Evolutionary conservation across 2,113 vertebrate species (phyloP), one percentile per base, ranked within the genome.

Genomic region (Dasypus novemcinctus): DNA sequence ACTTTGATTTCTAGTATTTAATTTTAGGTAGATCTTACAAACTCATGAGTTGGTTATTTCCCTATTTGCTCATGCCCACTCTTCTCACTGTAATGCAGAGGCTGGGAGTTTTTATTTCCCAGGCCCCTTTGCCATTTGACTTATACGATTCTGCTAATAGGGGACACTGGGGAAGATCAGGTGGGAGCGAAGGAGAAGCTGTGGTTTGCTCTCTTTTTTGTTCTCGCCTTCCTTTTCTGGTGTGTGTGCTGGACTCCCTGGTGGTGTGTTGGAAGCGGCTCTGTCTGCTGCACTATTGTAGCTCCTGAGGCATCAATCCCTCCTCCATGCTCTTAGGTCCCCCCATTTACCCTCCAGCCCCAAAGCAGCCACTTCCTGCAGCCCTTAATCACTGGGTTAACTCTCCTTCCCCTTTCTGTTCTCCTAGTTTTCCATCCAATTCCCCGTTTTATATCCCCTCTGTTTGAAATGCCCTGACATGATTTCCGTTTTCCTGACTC

Each of bases 391-490:
- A 63, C 31, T 59, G 49, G 41, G 49, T 81, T 80, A 38, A 87
- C 14, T 54, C 46, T 74, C 52, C 86, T 93, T 93, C 78, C 68
- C 21, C 78, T 90, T 95, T 93, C 76, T 49, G n/a, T 68, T 69
- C 86, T 80, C 87, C 43, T 27, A 83, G 41, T 63, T 80, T 97
- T 49, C 68, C 49, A 94, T 88, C 64, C 71, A 68, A 89, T 74
- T 89, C 63, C 82, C 41, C 87, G 38, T 81, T 87, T 95, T 84
- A 59, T 64, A 81, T 78, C 11, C 17, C 46, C 78, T 86, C 54
- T 64, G 52, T 95, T 71, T 90, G 66, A 95, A 93, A 96, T 76
- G 95, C 78, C 78, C 76, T 94, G 93, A n/a, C 59, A 38, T 61
- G 31, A 46, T 93, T 95, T 94, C 80, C 88, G 74, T 86, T 89